Evolutionary conservation across 2,113 vertebrate genomes (phyloP).

Genomic region (Bostrychus sinensis): DNA sequence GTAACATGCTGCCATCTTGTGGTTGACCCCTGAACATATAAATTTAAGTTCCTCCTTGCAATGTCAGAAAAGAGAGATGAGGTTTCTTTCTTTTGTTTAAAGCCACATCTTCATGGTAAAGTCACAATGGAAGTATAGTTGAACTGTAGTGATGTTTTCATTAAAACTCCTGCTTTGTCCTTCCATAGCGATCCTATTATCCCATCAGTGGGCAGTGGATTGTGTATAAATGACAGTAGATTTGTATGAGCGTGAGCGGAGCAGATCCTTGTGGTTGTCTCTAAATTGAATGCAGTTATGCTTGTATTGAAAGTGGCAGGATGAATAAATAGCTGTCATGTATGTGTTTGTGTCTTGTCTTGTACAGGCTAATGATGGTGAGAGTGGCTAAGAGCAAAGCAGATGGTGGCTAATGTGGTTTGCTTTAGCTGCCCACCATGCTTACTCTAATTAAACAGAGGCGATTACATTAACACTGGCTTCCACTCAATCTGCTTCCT

Average conservation of each 20-base stretch:
- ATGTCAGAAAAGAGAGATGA: background rate
- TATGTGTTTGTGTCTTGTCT: constrained; percentile 72
- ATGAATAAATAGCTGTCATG: constrained; percentile 75
- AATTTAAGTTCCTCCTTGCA: background rate
- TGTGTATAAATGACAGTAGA: constrained; percentile 34
- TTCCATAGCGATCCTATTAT: background rate
- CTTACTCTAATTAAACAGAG: constrained; percentile 77
- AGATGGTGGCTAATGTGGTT: constrained; percentile 77
- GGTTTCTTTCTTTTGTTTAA: background rate
- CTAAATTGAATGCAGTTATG: constrained; percentile 49
- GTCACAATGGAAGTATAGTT: background rate
- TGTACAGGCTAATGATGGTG: constrained; percentile 67
- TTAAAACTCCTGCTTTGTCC: background rate
- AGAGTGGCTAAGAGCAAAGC: constrained; percentile 62
- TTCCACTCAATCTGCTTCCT: constrained; percentile 68
- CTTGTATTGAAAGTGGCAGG: constrained; percentile 67
- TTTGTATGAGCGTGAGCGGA: constrained; percentile 25
- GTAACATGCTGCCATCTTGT: constrained; percentile 62
- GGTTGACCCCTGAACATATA: constrained; percentile 12
- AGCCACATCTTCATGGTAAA: background rate
- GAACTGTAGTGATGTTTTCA: background rate
- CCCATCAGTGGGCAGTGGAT: constrained; percentile 10
- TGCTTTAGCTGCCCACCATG: constrained; percentile 71
- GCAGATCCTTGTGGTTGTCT: constrained; percentile 10
- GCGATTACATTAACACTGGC: constrained; percentile 71